These are phyloP conservation scores for Anoplopoma fimbria DNA, from an alignment of 2,113 vertebrate genomes.

Conservation along the genomic window DNA sequence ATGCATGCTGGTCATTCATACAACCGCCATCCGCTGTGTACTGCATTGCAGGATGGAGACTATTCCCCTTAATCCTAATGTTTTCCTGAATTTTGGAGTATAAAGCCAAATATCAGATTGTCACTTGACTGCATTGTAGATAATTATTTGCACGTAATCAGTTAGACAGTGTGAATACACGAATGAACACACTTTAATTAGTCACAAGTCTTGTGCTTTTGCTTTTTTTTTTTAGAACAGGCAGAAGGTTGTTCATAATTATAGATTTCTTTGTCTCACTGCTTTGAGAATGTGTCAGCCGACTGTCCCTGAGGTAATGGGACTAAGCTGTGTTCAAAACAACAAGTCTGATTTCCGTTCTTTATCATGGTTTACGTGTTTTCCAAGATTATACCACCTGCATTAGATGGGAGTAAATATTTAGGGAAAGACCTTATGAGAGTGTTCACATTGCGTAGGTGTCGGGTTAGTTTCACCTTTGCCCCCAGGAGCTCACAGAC, in stretches of 20 bases:
- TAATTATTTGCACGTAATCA: neutral
- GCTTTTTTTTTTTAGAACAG: neutral
- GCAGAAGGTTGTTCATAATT: slow-evolving; percentile 20
- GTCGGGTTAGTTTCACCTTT: slow-evolving; percentile 50
- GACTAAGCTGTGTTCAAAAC: neutral
- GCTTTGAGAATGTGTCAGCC: slow-evolving; percentile 49
- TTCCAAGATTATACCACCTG: neutral
- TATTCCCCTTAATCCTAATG: neutral
- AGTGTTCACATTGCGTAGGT: neutral
- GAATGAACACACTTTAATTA: neutral
- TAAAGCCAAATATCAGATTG: neutral
- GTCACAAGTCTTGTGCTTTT: slow-evolving; percentile 29
- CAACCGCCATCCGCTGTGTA: neutral
- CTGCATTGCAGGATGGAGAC: neutral
- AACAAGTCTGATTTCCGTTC: neutral
- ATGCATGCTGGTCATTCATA: slow-evolving; percentile 13
- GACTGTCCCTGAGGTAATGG: slow-evolving; percentile 37
- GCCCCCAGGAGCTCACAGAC: neutral
- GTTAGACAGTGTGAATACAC: slow-evolving; percentile 2
- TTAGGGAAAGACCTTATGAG: neutral
- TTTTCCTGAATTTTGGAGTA: neutral
- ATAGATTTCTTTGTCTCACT: slow-evolving; percentile 36
- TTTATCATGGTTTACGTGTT: neutral
- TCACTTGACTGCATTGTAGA: slow-evolving; percentile 15
- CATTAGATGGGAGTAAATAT: neutral